Conservation (phyloP, 2,888 invertebrate species). For the Mythimna loreyi region DNA sequence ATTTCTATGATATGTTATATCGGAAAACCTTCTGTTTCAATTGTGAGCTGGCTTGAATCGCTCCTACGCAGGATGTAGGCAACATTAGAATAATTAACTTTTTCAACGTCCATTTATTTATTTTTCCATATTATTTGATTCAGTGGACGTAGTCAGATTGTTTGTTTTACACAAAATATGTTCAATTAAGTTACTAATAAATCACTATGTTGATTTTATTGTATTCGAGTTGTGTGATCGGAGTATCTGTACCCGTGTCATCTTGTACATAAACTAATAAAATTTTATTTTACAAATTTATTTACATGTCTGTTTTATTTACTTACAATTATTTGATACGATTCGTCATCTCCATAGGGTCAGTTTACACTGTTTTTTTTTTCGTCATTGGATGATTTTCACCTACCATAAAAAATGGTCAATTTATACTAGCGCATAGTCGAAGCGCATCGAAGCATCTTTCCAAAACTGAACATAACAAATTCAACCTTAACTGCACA, state of each 20-base stretch:
- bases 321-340: constrained; percentile 62
- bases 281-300: constrained; percentile 81
- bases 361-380: too few species aligned
- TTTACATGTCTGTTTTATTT: constrained; percentile 72
- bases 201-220: constrained; percentile 76
- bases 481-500: too few species aligned
- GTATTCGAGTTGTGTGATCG: constrained; percentile 81
- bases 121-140: constrained; percentile 29
- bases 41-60: constrained; percentile 20
- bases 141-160: constrained; percentile 60
- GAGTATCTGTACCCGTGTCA: constrained; percentile 83
- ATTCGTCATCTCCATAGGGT: too few species aligned
- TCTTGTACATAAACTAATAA: constrained; percentile 90
- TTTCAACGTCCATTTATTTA: constrained; percentile 5
- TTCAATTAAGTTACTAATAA: constrained; percentile 63
- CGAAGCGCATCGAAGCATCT: too few species aligned
- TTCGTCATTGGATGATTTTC: too few species aligned
- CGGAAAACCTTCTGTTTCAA: background rate
- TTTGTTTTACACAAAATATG: constrained; percentile 58
- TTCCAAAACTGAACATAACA: too few species aligned
- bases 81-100: constrained; percentile 1
- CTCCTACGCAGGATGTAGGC: constrained; percentile 33
- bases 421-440: too few species aligned
- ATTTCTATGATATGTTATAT: background rate
- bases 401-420: too few species aligned